A percentile compares a stretch with the other conserved stretches of the same genome.
Evolutionary conservation across 2,797 vertebrate species (phyloP).

Genomic region (Streptopelia turtur): DNA sequence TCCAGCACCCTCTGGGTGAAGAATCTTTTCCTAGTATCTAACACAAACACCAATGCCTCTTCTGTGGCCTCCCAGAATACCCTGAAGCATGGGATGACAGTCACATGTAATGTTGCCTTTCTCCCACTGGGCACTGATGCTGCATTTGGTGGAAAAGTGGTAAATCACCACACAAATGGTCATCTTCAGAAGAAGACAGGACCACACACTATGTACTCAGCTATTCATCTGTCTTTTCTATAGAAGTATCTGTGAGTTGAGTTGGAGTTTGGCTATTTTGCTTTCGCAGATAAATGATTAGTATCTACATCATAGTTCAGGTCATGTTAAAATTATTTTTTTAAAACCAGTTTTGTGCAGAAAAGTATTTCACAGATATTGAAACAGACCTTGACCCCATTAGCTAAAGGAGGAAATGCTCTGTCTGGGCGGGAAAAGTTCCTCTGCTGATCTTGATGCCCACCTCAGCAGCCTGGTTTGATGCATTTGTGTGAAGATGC

Average conservation of each 20-base stretch:
- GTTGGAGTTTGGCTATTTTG: neutral
- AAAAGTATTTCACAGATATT: neutral
- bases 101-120: neutral
- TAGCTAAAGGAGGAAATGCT: neutral
- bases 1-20: no score
- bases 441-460: neutral
- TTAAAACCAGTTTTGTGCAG: neutral
- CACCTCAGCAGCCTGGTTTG: neutral
- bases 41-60: fast-evolving
- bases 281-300: neutral
- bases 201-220: fast-evolving
- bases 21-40: no score
- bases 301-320: neutral
- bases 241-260: neutral
- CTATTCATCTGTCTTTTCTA: neutral
- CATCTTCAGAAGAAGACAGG: neutral
- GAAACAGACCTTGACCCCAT: neutral
- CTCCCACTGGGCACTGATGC: neutral
- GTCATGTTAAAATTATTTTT: neutral
- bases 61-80: neutral
- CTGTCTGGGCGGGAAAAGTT: neutral
- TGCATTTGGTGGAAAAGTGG: neutral
- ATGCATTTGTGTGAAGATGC: neutral
- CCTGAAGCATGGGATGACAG: no score
- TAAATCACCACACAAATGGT: neutral